Evolutionary conservation across 2,888 invertebrate species (phyloP).

Genomic region (Anoncus sp.): DNA sequence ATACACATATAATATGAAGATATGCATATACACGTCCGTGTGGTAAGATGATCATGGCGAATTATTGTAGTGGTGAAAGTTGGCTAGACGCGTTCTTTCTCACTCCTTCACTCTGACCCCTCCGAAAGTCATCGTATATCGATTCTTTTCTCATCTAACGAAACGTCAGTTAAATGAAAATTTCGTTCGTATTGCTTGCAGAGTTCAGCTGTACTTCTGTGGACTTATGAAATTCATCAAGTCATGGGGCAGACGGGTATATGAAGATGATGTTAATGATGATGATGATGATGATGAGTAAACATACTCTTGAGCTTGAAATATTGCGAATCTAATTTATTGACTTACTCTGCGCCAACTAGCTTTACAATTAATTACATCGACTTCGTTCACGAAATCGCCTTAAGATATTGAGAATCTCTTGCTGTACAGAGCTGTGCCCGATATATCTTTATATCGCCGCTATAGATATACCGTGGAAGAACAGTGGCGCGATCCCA

Average conservation of each 20-base stretch:
- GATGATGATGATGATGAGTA: constrained; percentile 46
- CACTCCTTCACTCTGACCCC: constrained; percentile 52
- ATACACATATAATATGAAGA: constrained; percentile 14
- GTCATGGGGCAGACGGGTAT: constrained; percentile 9
- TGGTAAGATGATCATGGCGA: constrained; percentile 43
- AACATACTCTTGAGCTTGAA: constrained; percentile 34
- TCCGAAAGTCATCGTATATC: constrained; percentile 58
- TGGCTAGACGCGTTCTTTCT: constrained; percentile 63
- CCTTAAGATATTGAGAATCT: constrained; percentile 54
- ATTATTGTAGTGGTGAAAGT: constrained; percentile 54
- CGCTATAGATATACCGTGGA: constrained; percentile 29
- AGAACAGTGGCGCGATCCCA: constrained; percentile 53
- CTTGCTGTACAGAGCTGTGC: constrained; percentile 4
- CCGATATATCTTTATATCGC: constrained; percentile 15
- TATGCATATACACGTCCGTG: constrained; percentile 13
- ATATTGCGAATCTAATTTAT: constrained; percentile 16
- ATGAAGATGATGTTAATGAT: constrained; percentile 37
- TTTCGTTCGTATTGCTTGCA: constrained; percentile 41
- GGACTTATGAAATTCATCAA: constrained; percentile 33
- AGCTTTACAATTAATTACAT: constrained; percentile 48
- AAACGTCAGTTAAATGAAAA: constrained; percentile 61
- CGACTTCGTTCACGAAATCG: constrained; percentile 35
- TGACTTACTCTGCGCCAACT: constrained; percentile 8
- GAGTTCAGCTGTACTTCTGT: constrained; percentile 19
- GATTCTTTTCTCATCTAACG: constrained; percentile 58